Conservation (phyloP, 2,113 vertebrate species). For the Puntigrus tetrazona region DNA sequence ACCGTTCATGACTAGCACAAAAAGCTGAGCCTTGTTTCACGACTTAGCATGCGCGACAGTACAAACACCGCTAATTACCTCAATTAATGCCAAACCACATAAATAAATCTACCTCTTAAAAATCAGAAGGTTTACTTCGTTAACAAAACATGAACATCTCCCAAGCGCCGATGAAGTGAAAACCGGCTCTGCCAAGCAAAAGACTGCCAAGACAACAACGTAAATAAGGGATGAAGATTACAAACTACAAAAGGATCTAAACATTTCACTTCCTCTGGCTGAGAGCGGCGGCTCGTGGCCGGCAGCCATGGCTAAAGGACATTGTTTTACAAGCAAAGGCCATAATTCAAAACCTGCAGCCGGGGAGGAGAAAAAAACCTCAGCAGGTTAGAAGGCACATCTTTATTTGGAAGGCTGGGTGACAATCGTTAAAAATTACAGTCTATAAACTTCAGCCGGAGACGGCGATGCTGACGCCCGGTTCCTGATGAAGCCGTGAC, state of each 20-base stretch:
- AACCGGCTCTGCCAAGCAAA: neutral
- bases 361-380: neutral
- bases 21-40: neutral
- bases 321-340: neutral
- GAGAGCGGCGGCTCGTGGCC: neutral
- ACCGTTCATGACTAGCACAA: neutral
- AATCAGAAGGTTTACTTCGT: neutral
- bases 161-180: neutral
- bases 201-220: neutral
- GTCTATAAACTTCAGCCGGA: constrained; percentile 27
- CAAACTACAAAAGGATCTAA: neutral
- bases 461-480: neutral
- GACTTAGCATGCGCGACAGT: neutral
- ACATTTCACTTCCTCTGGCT: constrained; percentile 5
- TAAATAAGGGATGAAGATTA: neutral
- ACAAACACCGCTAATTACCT: neutral
- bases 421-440: constrained; percentile 16
- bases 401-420: neutral
- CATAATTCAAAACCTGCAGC: neutral
- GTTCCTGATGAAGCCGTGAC: constrained; percentile 31
- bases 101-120: constrained; percentile 1
- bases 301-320: constrained; percentile 3
- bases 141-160: constrained; percentile 6
- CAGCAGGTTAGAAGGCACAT: neutral
- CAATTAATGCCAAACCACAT: neutral